Evolutionary conservation across 2,113 vertebrate species (phyloP).

Genomic region (Cettia cetti): DNA sequence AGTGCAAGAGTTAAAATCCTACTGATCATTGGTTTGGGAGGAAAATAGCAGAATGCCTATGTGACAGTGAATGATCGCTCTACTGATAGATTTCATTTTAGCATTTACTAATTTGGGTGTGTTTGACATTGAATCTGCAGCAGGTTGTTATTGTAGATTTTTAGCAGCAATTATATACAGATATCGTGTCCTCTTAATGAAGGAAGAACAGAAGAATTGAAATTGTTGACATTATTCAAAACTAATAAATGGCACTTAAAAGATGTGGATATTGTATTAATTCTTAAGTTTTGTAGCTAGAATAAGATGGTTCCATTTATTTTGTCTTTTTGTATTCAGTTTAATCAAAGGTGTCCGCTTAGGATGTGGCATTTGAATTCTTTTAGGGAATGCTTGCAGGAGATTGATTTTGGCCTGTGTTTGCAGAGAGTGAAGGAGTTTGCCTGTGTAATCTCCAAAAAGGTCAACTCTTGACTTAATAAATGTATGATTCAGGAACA

Average conservation of each 20-base stretch:
- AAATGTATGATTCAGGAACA: constrained; percentile 43
- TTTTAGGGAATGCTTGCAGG: neutral
- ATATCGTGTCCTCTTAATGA: neutral
- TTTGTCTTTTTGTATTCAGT: neutral
- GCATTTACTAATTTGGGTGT: neutral
- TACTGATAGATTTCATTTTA: neutral
- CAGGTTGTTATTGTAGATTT: neutral
- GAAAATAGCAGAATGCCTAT: neutral
- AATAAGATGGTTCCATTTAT: neutral
- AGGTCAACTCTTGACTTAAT: constrained; percentile 60
- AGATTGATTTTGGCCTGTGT: constrained; percentile 34
- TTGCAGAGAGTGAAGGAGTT: constrained; percentile 27
- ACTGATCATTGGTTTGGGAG: neutral
- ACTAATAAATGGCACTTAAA: neutral
- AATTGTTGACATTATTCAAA: neutral
- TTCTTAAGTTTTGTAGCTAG: neutral
- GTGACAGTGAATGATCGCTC: neutral
- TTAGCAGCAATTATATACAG: neutral
- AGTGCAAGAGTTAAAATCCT: neutral
- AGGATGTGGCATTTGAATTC: constrained; percentile 8
- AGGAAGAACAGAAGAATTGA: neutral
- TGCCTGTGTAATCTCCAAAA: constrained; percentile 14
- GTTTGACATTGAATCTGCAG: neutral
- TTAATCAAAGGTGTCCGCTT: neutral
- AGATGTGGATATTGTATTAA: neutral